Evolutionary conservation across 1,140 invertebrate species (phyloP).

Genomic region (Polypedilum pembai): DNA sequence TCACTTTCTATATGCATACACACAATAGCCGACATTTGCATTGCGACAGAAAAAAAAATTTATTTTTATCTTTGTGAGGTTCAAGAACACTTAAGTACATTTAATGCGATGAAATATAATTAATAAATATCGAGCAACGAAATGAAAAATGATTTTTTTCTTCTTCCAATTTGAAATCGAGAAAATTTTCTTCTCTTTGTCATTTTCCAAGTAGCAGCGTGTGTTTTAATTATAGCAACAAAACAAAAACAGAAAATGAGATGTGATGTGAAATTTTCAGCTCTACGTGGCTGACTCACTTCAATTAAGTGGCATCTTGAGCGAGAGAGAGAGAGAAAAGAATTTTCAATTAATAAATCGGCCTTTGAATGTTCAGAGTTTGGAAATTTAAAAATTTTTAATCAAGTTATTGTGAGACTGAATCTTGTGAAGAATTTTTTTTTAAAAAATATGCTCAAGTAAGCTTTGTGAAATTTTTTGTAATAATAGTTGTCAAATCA

Average conservation of each 20-base stretch:
- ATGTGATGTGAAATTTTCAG: slow-evolving; percentile 12
- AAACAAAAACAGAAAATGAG: slow-evolving; percentile 3
- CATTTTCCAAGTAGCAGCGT: background rate
- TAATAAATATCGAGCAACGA: slow-evolving; percentile 8
- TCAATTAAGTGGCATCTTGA: background rate
- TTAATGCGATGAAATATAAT: slow-evolving; percentile 19
- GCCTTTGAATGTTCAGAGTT: background rate
- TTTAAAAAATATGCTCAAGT: no score
- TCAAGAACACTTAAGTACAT: background rate
- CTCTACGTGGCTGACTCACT: background rate
- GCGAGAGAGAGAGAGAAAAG: no score
- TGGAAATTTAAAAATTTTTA: no score
- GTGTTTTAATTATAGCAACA: slow-evolving; percentile 6
- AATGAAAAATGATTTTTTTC: slow-evolving; percentile 7
- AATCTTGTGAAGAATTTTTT: no score
- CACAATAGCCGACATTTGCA: background rate
- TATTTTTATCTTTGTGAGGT: no score
- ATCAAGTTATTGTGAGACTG: no score
- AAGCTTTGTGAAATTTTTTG: no score
- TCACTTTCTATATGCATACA: background rate
- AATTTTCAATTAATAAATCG: background rate
- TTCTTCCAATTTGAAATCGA: background rate
- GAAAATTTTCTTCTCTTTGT: background rate
- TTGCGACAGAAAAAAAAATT: background rate
- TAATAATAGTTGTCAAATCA: no score